phyloP scores from a whole-genome alignment of 2,797 vertebrate species.

The Enteromius unitaeniatus region DNA sequence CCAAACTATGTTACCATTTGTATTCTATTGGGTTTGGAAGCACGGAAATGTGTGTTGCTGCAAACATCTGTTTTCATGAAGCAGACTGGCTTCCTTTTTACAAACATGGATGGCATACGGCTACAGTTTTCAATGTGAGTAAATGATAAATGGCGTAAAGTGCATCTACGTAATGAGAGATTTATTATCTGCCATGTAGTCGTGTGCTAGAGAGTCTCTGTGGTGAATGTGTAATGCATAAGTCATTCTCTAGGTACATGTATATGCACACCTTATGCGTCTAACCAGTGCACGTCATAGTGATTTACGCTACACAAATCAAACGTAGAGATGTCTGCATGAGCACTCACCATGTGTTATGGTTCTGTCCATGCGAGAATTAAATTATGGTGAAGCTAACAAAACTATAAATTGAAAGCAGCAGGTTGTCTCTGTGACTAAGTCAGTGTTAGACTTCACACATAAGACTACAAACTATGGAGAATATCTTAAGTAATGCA shows the following conservation, averaged over 20 bases:
- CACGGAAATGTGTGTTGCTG: not conserved
- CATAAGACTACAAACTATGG: not conserved
- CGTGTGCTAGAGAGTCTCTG: constrained; percentile 50
- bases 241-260: constrained; percentile 6
- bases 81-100: not conserved
- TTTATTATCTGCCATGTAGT: constrained; percentile 17
- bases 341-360: constrained; percentile 5
- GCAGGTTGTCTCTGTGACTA: not conserved
- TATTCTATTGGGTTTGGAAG: constrained; percentile 20
- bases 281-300: constrained; percentile 30
- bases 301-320: constrained; percentile 35
- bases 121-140: not conserved
- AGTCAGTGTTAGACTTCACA: not conserved
- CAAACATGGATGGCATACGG: constrained; percentile 8
- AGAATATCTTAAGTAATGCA: not conserved
- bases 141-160: constrained; percentile 28
- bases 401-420: not conserved
- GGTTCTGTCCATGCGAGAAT: not conserved
- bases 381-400: not conserved
- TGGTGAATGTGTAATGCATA: constrained; percentile 9
- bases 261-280: constrained; percentile 34
- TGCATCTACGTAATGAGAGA: constrained; percentile 37
- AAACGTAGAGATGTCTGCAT: constrained; percentile 4
- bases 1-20: constrained; percentile 24
- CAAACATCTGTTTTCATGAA: constrained; percentile 15